These are phyloP conservation scores for Dicycla oo DNA, from an alignment of 2,888 invertebrate genomes.

Conservation along the genomic window DNA sequence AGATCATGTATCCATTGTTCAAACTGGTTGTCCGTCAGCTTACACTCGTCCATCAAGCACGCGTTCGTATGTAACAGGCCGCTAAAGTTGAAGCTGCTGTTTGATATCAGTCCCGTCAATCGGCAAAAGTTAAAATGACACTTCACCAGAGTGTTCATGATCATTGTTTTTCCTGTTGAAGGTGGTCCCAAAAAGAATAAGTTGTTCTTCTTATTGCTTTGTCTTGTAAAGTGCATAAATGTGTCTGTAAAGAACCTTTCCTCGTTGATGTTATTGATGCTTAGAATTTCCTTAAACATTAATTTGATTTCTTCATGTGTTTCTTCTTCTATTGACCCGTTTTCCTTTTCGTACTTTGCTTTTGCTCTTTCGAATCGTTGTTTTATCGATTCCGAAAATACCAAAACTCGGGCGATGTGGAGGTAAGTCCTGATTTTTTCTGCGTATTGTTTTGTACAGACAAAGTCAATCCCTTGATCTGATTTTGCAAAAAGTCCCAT, in stretches of 20 bases:
- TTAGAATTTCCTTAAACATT: background rate
- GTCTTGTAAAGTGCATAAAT: background rate
- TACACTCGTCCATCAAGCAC: no score
- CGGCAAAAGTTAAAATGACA: conserved; percentile 36
- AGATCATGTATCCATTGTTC: no score
- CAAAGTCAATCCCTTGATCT: conserved; percentile 13
- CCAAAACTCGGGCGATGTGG: background rate
- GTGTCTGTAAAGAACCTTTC: background rate
- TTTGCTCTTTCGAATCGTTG: conserved; percentile 1
- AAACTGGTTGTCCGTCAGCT: no score
- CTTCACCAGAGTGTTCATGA: conserved; percentile 22
- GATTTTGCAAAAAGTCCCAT: background rate
- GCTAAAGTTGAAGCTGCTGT: no score
- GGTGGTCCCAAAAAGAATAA: conserved; percentile 45
- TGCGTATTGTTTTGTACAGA: background rate
- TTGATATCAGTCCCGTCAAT: conserved; percentile 64
- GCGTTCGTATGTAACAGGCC: no score
- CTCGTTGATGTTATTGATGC: accelerated
- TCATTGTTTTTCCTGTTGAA: conserved; percentile 57
- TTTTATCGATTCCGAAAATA: conserved; percentile 26
- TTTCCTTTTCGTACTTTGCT: accelerated
- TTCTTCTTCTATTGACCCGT: accelerated
- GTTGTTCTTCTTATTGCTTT: conserved; percentile 17
- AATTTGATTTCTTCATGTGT: accelerated
- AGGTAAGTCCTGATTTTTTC: background rate